Base-by-base conservation (phyloP, 2,888 invertebrate species). In the Platycheirus rosarum region DNA sequence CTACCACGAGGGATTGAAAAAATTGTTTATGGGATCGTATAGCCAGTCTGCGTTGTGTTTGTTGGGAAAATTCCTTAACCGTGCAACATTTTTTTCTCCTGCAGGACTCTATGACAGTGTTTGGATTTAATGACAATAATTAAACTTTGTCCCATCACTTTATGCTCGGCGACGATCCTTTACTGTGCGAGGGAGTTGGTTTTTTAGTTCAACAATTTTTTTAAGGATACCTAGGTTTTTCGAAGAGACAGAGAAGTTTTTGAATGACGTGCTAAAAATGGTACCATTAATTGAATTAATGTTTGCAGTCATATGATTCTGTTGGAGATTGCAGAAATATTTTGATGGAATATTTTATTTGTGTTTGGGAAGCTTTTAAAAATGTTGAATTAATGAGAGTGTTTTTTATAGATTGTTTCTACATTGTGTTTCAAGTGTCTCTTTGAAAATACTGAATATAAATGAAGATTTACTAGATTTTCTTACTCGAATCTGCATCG, bases 51-150 rank as follows among this genome's bases (percentile, higher is more conserved):
- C 16, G 44, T 57, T 37, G 13, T 53, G 55, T 49, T 44, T 4
- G 32, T 65, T 18, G 23, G 53, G 20, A 29, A 62, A 63, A 57
- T 74, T 51, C 40, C 37, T 60, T 71, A 66, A 53, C 35, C 71
- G 76, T 62, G 76, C 82, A 77, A 75, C 76, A 82, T 18, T 13
- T 63, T 48, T 44, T 68, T 68, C 14, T 9, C 48, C 37, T 57
- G 53, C n/a, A 42, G 7, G 60, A 62, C 62, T 71, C 37, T 35
- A 4, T 16, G 71, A 66, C 68, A 68, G 68, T 73, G 76, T 82
- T 82, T 75, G 51, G 69, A 49, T 82, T 82, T 82, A 82, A 82
- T 82, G 82, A 82, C 82, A 82, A 82, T 82, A 82, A 82, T 82
- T 82, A 82, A 82, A 82, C 71, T 82, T 73, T 71, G 76, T 77